Conservation (phyloP, 2,888 invertebrate species). For the Hirtodrosophila duncani region DNA sequence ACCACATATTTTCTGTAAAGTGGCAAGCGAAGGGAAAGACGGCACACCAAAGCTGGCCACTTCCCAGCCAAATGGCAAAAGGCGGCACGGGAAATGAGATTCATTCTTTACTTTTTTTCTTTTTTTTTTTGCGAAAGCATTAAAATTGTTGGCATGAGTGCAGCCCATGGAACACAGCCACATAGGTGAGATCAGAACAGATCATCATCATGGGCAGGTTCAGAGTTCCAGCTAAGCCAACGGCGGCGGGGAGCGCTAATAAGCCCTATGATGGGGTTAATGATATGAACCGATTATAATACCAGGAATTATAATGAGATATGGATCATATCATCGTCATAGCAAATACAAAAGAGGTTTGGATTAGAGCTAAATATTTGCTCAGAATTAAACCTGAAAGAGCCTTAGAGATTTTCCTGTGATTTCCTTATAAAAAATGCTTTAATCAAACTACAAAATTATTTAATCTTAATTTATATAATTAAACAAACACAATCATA, state of each 20-base stretch:
- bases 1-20: slow-evolving; percentile 69
- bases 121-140: slow-evolving; percentile 32
- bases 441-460: slow-evolving; percentile 3
- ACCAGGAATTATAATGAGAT: no score
- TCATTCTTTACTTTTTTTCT: slow-evolving; percentile 45
- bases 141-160: slow-evolving; percentile 26
- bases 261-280: slow-evolving; percentile 14
- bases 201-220: slow-evolving; percentile 6
- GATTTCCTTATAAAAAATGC: neutral
- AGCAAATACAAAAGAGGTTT: no score
- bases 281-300: no score
- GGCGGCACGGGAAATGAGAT: slow-evolving; percentile 53
- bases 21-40: slow-evolving; percentile 40
- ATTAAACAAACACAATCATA: no score
- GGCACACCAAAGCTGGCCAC: slow-evolving; percentile 39
- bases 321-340: no score
- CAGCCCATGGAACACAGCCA: no score
- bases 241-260: neutral
- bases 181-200: slow-evolving; percentile 12
- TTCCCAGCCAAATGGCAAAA: slow-evolving; percentile 41
- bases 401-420: no score
- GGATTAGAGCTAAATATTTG: no score
- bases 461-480: no score
- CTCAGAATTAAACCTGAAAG: no score
- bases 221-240: slow-evolving; percentile 8